Percentiles rank a stretch among this genome's conserved stretches.
These are phyloP conservation scores for Oscheius sp. DNA, from an alignment of 2,888 invertebrate genomes.

Conservation along the genomic window DNA sequence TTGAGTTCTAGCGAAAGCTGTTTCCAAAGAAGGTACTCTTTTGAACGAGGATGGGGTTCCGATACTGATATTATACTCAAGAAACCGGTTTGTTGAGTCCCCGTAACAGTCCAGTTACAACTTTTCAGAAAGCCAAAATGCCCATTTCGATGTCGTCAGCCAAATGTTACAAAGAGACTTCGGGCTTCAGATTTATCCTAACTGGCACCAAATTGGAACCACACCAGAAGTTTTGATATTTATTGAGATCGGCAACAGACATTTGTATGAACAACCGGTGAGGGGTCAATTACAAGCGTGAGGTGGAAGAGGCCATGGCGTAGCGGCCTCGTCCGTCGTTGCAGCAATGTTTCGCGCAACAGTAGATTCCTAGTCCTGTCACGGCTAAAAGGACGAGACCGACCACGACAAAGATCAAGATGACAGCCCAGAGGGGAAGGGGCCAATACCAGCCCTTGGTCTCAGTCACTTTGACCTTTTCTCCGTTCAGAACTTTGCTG, in stretches of 20 bases:
- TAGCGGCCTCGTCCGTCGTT: slow-evolving; percentile 33
- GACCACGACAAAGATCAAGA: slow-evolving; percentile 21
- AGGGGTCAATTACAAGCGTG: slow-evolving; percentile 17
- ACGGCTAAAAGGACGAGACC: slow-evolving; percentile 19
- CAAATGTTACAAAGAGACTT: neutral
- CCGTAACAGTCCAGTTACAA: neutral
- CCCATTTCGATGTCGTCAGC: neutral
- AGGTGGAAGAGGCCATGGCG: slow-evolving; percentile 22
- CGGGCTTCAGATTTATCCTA: neutral
- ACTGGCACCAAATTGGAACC: slow-evolving; percentile 24
- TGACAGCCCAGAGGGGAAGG: slow-evolving; percentile 33
- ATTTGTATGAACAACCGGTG: neutral
- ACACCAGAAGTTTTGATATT: slow-evolving; percentile 24
- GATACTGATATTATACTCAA: neutral
- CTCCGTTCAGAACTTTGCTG: slow-evolving; percentile 14
- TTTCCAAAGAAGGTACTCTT: neutral
- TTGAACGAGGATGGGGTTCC: neutral
- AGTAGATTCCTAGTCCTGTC: slow-evolving; percentile 20
- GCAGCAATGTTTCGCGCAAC: slow-evolving; percentile 25
- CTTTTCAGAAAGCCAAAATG: neutral
- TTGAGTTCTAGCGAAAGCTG: too few species aligned
- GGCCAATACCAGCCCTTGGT: slow-evolving; percentile 35
- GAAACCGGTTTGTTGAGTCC: neutral
- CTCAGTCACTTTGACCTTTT: slow-evolving; percentile 20
- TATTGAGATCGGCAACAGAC: slow-evolving; percentile 20